Percentiles rank a stretch among this genome's conserved stretches.
phyloP scores from a whole-genome alignment of 2,888 invertebrate species.

The Tetragonisca angustula region DNA sequence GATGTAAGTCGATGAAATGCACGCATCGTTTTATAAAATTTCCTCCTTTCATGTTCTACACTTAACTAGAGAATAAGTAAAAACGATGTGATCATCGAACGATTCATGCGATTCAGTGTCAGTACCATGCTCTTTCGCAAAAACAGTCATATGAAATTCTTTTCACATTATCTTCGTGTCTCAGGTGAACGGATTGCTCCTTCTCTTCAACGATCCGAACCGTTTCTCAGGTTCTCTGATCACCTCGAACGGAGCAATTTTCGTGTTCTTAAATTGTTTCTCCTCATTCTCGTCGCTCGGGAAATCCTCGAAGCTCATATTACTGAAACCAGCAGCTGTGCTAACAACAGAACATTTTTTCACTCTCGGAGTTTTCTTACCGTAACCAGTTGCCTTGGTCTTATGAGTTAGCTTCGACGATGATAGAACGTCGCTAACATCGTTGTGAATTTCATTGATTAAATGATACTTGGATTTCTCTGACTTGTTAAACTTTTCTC shows the following conservation, averaged over 20 bases:
- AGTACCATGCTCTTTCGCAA: background rate
- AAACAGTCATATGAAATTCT: background rate
- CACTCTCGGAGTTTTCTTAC: slow-evolving; percentile 73
- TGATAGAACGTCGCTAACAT: slow-evolving; percentile 76
- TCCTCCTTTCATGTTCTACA: background rate
- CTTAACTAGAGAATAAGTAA: background rate
- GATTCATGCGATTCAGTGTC: background rate
- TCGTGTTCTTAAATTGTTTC: slow-evolving; percentile 75
- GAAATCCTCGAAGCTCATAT: slow-evolving; percentile 91
- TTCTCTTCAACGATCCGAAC: slow-evolving; percentile 83
- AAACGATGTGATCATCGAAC: background rate
- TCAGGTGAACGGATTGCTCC: slow-evolving; percentile 85
- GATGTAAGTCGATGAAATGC: background rate
- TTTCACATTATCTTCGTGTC: slow-evolving; percentile 30
- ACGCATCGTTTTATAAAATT: background rate
- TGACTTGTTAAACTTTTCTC: slow-evolving; percentile 82
- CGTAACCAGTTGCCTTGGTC: slow-evolving; percentile 70
- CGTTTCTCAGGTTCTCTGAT: slow-evolving; percentile 84
- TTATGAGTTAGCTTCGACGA: slow-evolving; percentile 71
- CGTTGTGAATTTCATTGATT: slow-evolving; percentile 84
- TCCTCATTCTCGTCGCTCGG: slow-evolving; percentile 87
- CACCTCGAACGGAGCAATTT: slow-evolving; percentile 88
- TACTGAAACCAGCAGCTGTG: slow-evolving; percentile 87
- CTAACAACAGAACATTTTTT: slow-evolving; percentile 73
- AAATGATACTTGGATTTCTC: slow-evolving; percentile 85